Base-by-base conservation (phyloP, 1,140 invertebrate genomes). In the Liolophura sinensis region DNA sequence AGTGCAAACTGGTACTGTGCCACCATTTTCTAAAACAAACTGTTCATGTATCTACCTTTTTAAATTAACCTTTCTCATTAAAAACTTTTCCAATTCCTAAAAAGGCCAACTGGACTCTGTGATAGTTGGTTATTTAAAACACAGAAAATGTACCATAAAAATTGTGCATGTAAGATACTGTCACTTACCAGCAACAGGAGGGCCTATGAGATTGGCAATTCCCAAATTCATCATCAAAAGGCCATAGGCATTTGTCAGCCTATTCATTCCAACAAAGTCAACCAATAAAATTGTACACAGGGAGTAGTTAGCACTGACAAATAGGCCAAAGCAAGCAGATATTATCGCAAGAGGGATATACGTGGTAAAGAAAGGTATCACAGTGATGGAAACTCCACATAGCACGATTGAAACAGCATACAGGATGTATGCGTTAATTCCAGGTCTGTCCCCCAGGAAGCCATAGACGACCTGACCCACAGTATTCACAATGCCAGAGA, bases 381-480 rank as follows among this genome's bases (percentile, higher is more conserved):
- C 46, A 6, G 73, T 22, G 11, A 79, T 65, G 46, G 73, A 54
- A 22, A 78, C 22, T 4, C 80, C 80, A 60, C 74, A 75, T 3
- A 74, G 20, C 25, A 76, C 67, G 18, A 72, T 67, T 0, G 78
- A 75, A 14, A 80, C 55, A 7, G 72, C 78, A 70, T 84, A 84
- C 16, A 84, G 58, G 7, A 79, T 14, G 1, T 69, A 67, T 24
- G 78, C 63, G 65, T 82, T 78, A 12, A 77, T 69, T 25, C 71
- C 60, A 24, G 89, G 83, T 80, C 89, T 89, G 80, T 96, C 94
- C 15, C 94, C 94, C 55, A 92, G 87, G 88, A 93, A 94, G 46
- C 95, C 95, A 54, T 95, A 88, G 0, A 94, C 81, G 54, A 96
- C 90, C 91, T 95, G 86, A 4, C 83, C 95, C 54, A 85, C 31